Conservation (phyloP, 2,113 vertebrate species). For the Oplegnathus fasciatus region DNA sequence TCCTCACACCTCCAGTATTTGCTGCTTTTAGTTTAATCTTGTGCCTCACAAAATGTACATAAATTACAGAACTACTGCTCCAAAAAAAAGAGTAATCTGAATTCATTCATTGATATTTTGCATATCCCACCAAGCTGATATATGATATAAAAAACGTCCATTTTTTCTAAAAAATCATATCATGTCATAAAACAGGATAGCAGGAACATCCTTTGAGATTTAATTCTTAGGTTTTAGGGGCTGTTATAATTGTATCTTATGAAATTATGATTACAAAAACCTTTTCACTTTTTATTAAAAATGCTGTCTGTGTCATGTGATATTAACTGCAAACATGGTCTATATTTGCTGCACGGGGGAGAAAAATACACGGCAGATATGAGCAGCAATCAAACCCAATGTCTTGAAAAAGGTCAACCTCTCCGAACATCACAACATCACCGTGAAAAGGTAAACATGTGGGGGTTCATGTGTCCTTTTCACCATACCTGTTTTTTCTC, state of each 20-base stretch:
- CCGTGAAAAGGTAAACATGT: slow-evolving; percentile 39
- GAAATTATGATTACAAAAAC: neutral
- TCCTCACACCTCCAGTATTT: neutral
- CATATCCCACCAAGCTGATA: neutral
- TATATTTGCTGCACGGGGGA: neutral
- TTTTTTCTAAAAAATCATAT: too few species aligned
- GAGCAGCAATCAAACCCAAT: slow-evolving; percentile 32
- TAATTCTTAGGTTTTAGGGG: neutral
- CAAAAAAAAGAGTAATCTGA: neutral
- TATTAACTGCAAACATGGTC: slow-evolving; percentile 15
- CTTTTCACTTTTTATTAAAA: slow-evolving; percentile 8
- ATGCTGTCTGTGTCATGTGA: neutral
- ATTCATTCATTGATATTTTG: neutral
- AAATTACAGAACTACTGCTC: neutral
- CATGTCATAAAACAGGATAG: neutral
- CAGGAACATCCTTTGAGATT: neutral
- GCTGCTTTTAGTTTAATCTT: neutral
- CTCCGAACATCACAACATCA: slow-evolving; percentile 9
- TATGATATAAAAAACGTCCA: neutral
- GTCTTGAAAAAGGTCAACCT: slow-evolving; percentile 70
- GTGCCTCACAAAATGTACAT: neutral
- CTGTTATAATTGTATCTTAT: neutral
- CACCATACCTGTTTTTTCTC: slow-evolving; percentile 47
- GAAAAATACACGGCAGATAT: slow-evolving; percentile 12
- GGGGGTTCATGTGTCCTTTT: slow-evolving; percentile 51